Evolutionary conservation across 2,888 invertebrate species (phyloP).

Genomic region (Andrena minutula): DNA sequence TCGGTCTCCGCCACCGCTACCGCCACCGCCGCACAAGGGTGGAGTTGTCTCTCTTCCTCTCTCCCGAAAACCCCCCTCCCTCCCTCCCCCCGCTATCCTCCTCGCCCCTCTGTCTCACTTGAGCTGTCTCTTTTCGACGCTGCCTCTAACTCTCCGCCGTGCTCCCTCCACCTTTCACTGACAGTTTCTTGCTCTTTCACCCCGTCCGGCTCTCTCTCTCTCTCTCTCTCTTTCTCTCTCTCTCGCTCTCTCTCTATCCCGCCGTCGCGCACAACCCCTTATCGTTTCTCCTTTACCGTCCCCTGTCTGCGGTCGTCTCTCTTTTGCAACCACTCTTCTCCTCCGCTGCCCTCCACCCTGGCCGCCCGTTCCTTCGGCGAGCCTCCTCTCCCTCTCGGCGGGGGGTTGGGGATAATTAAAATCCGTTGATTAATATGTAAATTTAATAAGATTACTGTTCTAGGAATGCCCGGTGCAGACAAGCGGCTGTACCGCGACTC

Average conservation of each 20-base stretch:
- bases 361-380: slow-evolving; percentile 54
- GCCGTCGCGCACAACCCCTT: slow-evolving; percentile 61
- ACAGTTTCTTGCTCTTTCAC: slow-evolving; percentile 68
- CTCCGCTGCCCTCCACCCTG: slow-evolving; percentile 59
- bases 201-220: slow-evolving; percentile 21
- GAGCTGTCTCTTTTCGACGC: slow-evolving; percentile 46
- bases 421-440: slow-evolving; percentile 99
- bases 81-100: slow-evolving; percentile 62
- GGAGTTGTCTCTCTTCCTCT: slow-evolving; percentile 77
- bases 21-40: slow-evolving; percentile 84
- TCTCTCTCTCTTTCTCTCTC: slow-evolving; percentile 37
- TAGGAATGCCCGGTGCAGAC: slow-evolving; percentile 89
- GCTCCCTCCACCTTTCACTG: slow-evolving; percentile 55
- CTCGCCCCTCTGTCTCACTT: slow-evolving; percentile 52
- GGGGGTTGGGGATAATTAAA: slow-evolving; percentile 95
- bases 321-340: slow-evolving; percentile 69
- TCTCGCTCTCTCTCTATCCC: slow-evolving; percentile 46
- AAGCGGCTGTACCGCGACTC: slow-evolving; percentile 75
- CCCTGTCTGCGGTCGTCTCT: slow-evolving; percentile 60
- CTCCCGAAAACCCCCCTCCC: not conserved
- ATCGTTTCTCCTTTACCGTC: slow-evolving; percentile 66
- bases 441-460: slow-evolving; percentile 99
- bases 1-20: slow-evolving; percentile 84
- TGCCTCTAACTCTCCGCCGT: slow-evolving; percentile 28
- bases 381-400: slow-evolving; percentile 72